A percentile compares a stretch with the other conserved stretches of the same genome.
Conservation (phyloP, 2,113 vertebrate species). For the Gallinago jamesoni region DNA sequence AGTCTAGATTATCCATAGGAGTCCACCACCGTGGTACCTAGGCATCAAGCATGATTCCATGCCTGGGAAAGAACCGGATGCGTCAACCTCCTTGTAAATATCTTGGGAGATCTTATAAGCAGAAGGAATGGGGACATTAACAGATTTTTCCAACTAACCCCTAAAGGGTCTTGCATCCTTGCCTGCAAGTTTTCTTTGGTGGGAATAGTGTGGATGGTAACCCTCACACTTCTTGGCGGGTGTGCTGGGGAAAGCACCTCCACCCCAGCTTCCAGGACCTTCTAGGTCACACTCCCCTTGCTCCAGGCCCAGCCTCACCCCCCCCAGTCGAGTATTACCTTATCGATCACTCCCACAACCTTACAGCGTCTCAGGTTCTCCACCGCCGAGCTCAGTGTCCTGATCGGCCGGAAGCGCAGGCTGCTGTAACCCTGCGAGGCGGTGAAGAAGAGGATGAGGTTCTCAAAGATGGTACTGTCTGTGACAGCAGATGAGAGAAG, state of each 20-base stretch:
- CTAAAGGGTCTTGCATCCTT: background rate
- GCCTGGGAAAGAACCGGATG: background rate
- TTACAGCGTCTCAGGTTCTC: conserved; percentile 91
- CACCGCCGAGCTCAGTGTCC: conserved; percentile 91
- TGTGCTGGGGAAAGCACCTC: background rate
- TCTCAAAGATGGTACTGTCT: background rate
- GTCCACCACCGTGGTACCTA: background rate
- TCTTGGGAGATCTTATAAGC: background rate
- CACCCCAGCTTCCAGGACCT: background rate
- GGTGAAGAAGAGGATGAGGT: background rate
- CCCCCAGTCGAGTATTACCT: conserved; percentile 72
- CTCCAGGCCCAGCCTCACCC: background rate
- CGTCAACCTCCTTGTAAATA: background rate
- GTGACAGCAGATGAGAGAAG: rapidly evolving
- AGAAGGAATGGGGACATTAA: background rate
- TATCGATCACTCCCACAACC: conserved; percentile 90
- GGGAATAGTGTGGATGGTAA: background rate
- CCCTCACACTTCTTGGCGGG: rapidly evolving
- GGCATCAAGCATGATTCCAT: background rate
- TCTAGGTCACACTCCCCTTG: background rate
- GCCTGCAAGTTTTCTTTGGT: background rate
- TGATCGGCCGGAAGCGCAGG: conserved; percentile 92
- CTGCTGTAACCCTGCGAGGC: conserved; percentile 91
- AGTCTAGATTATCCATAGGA: background rate
- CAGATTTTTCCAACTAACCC: background rate